phyloP scores from a whole-genome alignment of 35 echinoderm and acorn worm genomes.

The Stichopus chloronotus region DNA sequence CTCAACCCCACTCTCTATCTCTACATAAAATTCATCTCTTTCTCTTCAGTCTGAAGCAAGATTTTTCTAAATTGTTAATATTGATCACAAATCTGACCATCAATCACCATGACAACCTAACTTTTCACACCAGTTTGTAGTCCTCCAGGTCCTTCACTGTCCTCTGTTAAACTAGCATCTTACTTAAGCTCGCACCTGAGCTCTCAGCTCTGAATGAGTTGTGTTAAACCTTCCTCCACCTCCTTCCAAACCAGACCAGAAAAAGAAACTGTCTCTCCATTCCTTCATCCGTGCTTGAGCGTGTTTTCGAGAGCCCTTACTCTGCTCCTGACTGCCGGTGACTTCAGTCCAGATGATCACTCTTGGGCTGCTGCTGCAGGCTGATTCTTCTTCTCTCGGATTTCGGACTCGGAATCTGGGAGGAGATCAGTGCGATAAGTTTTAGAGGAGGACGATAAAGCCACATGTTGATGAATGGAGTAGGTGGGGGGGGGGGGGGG shows the following conservation, averaged over 20 bases:
- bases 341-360: conserved; percentile 39
- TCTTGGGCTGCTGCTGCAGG: conserved; percentile 42
- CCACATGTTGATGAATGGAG: neutral
- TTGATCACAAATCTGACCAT: no score
- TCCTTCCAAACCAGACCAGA: neutral
- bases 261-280: neutral
- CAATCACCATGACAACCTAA: no score
- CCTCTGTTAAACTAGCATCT: no score
- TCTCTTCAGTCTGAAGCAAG: no score
- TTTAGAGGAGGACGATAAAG: neutral
- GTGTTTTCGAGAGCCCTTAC: no score
- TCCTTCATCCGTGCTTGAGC: neutral
- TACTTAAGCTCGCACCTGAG: neutral
- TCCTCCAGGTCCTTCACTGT: no score
- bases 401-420: conserved; percentile 44
- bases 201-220: neutral
- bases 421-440: neutral
- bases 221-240: neutral
- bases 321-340: neutral
- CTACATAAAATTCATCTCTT: no score
- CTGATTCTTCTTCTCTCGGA: conserved; percentile 58
- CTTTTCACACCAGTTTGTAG: no score
- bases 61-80: no score
- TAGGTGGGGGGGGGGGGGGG: neutral
- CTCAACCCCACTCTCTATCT: no score